These are phyloP conservation scores for Halichoerus grypus DNA, from an alignment of 2,113 vertebrate species.

Conservation along the genomic window DNA sequence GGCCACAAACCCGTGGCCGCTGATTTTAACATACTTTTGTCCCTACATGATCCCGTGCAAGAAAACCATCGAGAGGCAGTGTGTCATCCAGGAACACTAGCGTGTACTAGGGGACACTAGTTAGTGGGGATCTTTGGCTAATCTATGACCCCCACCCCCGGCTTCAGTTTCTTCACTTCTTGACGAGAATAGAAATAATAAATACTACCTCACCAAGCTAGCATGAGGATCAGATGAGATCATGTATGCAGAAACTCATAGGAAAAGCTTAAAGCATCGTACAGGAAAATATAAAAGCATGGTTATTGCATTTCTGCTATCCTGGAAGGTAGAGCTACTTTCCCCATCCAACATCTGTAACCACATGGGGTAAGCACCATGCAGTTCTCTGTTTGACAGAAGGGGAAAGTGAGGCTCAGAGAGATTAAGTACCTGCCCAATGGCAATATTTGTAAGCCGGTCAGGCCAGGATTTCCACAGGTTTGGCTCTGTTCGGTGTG, in stretches of 20 bases:
- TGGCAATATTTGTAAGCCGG: background rate
- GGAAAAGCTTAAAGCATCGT: background rate
- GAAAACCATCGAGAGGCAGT: background rate
- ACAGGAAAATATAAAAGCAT: background rate
- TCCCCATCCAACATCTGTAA: background rate
- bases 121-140: accelerated
- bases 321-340: background rate
- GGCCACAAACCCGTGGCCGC: background rate
- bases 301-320: background rate
- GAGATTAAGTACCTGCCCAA: background rate
- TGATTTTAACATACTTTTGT: background rate
- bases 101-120: accelerated
- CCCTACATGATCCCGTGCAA: background rate
- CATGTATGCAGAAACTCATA: background rate
- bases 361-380: no score
- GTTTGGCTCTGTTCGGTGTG: accelerated
- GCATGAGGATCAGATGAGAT: background rate
- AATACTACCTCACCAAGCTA: background rate
- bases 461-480: background rate
- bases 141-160: background rate
- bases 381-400: background rate
- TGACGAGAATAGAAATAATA: background rate
- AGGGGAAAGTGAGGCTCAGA: background rate
- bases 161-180: background rate
- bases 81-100: background rate